Evolutionary conservation across 2,113 vertebrate species (phyloP), one percentile per base, ranked within the genome.

Genomic region (Nothoprocta pentlandii): DNA sequence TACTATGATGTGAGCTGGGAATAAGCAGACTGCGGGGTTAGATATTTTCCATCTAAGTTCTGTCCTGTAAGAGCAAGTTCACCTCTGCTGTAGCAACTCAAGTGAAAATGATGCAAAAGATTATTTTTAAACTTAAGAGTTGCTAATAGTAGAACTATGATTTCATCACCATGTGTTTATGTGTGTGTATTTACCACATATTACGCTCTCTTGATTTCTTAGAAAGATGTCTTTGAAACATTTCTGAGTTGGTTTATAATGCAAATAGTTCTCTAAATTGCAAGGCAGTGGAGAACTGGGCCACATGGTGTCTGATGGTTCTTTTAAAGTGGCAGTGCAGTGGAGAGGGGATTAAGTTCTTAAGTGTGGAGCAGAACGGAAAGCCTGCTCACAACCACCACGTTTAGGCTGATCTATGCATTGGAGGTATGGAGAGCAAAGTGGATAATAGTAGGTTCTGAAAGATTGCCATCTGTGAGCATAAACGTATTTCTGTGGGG

Each of bases 171-270:
- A 1, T 23, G 4, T 74, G 9, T 0, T 63, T 25, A 5, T 54
- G 0, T n/a, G 4, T 61, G 0, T n/a, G 6, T 58, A 17, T 76
- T 76, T 41, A n/a, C 6, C 47, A 0, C 68, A 4, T 88, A 10
- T 74, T 76, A 42, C 21, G 22, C 42, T 61, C 17, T 20, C 23
- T 62, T 89, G 22, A 39, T 84, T 75, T 42, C 30, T 63, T 26
- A 68, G 44, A 68, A 73, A 59, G 95, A 70, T 8, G 20, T 3
- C 36, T 82, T 89, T 85, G 39, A 46, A 84, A 80, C 7, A n/a
- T 75, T 76, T 28, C n/a, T 73, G 3, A 68, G 36, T 32, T 67
- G 26, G 13, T 80, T 77, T 85, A 32, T 25, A 19, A 19, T 51
- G 34, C 14, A 67, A 36, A 51, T 32, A 34, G 21, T 26, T 58